phyloP scores from a whole-genome alignment of 2,888 invertebrate species.

The Loripinus fragilis region DNA sequence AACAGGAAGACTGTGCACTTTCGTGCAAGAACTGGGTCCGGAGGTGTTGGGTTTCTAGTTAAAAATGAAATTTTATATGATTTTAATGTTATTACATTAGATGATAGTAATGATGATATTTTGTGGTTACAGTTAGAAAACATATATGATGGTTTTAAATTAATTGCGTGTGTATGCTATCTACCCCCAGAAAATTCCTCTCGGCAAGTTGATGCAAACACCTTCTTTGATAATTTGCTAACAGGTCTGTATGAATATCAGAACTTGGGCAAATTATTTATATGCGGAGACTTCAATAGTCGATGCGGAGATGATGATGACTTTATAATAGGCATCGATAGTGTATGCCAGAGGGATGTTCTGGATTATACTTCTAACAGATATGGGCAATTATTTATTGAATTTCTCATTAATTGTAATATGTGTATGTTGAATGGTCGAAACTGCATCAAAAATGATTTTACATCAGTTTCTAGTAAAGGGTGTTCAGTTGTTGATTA shows the following conservation, averaged over 20 bases:
- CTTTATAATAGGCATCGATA: slow-evolving; percentile 44
- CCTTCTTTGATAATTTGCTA: slow-evolving; percentile 30
- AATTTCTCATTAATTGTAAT: slow-evolving; percentile 29
- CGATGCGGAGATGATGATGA: slow-evolving; percentile 40
- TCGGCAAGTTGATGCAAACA: slow-evolving; percentile 29
- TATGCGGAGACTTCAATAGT: slow-evolving; percentile 47
- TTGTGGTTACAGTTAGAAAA: too few species aligned
- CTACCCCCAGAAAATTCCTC: slow-evolving; percentile 28
- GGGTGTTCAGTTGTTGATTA: slow-evolving; percentile 35
- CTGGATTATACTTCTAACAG: slow-evolving; percentile 34
- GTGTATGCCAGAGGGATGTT: slow-evolving; percentile 27
- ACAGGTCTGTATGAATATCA: slow-evolving; percentile 23
- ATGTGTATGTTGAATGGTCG: slow-evolving; percentile 48
- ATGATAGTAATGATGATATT: too few species aligned
- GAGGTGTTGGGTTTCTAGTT: too few species aligned
- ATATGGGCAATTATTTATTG: not conserved
- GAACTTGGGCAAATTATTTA: slow-evolving; percentile 18
- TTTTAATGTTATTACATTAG: too few species aligned
- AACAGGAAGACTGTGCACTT: too few species aligned
- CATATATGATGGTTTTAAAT: too few species aligned
- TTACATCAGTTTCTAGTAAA: slow-evolving; percentile 31
- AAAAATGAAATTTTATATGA: too few species aligned
- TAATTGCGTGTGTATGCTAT: slow-evolving; percentile 18
- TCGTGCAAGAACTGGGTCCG: too few species aligned
- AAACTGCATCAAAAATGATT: slow-evolving; percentile 26